Percentiles rank a stretch among this genome's conserved stretches.
Evolutionary conservation across 2,797 vertebrate genomes (phyloP).

Genomic region (Pseudochirops cupreus): DNA sequence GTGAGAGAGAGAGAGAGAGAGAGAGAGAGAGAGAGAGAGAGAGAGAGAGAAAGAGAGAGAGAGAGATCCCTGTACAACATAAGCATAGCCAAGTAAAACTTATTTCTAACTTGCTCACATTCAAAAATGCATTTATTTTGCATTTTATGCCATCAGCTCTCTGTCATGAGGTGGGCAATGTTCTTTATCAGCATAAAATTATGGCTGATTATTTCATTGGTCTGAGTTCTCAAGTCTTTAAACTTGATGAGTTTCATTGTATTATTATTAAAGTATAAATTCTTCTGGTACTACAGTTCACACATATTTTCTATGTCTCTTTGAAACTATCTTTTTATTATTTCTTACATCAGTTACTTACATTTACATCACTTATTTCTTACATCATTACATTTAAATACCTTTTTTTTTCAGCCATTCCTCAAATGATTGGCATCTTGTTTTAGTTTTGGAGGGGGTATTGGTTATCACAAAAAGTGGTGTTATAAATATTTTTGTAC

Average conservation of each 20-base stretch:
- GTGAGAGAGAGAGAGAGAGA: no score
- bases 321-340: not conserved
- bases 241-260: not conserved
- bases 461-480: not conserved
- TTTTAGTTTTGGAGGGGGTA: not conserved
- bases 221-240: not conserved
- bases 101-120: not conserved
- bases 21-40: no score
- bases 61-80: rapidly evolving
- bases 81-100: not conserved
- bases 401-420: not conserved
- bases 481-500: not conserved
- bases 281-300: not conserved
- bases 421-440: not conserved
- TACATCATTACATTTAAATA: not conserved
- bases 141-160: not conserved
- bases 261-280: not conserved
- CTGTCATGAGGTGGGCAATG: not conserved
- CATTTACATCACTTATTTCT: not conserved
- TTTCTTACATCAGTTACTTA: not conserved
- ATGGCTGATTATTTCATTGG: not conserved
- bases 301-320: not conserved
- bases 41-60: no score
- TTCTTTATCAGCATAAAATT: not conserved
- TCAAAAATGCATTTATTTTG: not conserved